These are phyloP conservation scores for Astyanax mexicanus DNA, from an alignment of 2,797 vertebrate genomes.

Conservation along the genomic window DNA sequence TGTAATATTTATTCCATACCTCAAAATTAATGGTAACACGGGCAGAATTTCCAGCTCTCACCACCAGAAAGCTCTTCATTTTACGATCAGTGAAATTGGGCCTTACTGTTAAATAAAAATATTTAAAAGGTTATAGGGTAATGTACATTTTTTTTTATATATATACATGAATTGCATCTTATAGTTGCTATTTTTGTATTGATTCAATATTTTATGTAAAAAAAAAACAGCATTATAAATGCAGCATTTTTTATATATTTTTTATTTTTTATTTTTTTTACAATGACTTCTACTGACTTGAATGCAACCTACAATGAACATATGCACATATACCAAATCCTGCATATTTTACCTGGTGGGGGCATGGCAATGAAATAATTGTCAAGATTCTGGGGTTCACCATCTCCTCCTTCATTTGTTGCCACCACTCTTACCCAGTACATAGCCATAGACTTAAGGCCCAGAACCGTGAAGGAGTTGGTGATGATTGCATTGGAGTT, in stretches of 20 bases:
- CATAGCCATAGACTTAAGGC: constrained; percentile 78
- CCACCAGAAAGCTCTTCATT: constrained; percentile 77
- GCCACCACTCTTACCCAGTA: constrained; percentile 85
- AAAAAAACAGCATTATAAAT: too few relatives aligned
- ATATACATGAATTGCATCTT: too few relatives aligned
- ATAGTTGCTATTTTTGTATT: too few relatives aligned
- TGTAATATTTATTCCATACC: constrained; percentile 61
- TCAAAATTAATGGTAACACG: constrained; percentile 83
- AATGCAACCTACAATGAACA: too few relatives aligned
- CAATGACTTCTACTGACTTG: too few relatives aligned
- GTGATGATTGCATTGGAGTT: constrained; percentile 72
- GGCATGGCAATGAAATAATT: constrained; percentile 75
- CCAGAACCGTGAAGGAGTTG: constrained; percentile 81
- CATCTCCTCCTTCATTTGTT: constrained; percentile 77
- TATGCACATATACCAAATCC: too few relatives aligned
- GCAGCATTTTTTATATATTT: not conserved
- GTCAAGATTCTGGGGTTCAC: constrained; percentile 78
- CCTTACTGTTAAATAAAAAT: constrained; percentile 71
- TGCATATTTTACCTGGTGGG: constrained; percentile 72
- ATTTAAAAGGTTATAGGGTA: not conserved
- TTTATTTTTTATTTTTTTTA: not conserved
- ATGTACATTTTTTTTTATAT: too few relatives aligned
- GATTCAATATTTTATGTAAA: too few relatives aligned
- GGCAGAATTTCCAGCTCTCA: constrained; percentile 81
- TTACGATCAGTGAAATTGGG: constrained; percentile 83